Evolutionary conservation across 1,140 invertebrate genomes (phyloP).

Genomic region (Thalassaphorura encarpata): DNA sequence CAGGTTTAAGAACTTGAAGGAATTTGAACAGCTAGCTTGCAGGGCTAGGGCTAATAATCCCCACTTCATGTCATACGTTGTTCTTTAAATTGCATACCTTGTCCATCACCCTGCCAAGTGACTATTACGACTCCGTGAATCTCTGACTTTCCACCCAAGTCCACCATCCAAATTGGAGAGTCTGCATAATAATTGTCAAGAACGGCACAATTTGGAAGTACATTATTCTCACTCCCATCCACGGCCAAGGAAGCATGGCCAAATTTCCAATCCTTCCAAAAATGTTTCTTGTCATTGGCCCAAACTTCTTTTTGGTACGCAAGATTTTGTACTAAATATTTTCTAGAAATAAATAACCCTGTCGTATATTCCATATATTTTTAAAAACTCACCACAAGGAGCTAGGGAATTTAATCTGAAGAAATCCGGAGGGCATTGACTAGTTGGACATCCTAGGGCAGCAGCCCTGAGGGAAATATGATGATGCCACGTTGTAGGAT

Average conservation of each 20-base stretch:
- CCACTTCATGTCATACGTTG: not conserved
- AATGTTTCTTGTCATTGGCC: constrained; percentile 48
- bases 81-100: constrained; percentile 36
- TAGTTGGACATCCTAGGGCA: constrained; percentile 45
- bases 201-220: constrained; percentile 43
- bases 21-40: not conserved
- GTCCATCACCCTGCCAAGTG: constrained; percentile 46
- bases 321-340: constrained; percentile 44
- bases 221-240: constrained; percentile 38
- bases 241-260: constrained; percentile 40
- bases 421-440: constrained; percentile 43
- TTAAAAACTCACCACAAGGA: constrained; percentile 42
- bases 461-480: constrained; percentile 45
- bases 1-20: not conserved
- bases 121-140: constrained; percentile 43
- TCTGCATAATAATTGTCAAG: constrained; percentile 49
- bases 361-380: not conserved
- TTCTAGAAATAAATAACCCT: not conserved
- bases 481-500: constrained; percentile 45
- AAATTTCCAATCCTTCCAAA: constrained; percentile 40
- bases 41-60: not conserved
- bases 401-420: constrained; percentile 44
- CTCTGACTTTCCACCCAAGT: constrained; percentile 40
- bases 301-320: constrained; percentile 45
- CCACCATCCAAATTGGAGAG: constrained; percentile 48